Conservation (phyloP, 2,888 invertebrate genomes). For the Drosophila eohydei region DNA sequence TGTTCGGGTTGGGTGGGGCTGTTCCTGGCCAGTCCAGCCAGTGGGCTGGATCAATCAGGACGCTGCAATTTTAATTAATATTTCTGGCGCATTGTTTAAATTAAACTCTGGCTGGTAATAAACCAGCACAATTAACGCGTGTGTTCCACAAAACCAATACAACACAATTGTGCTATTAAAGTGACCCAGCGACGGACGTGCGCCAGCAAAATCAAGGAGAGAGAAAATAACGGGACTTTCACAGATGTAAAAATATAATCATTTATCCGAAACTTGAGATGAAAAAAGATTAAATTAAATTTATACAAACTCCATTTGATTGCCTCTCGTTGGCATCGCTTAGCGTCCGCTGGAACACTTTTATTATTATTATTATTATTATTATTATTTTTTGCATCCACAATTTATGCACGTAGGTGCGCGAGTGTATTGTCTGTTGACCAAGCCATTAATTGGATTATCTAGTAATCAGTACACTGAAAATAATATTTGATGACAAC, state of each 20-base stretch:
- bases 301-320: not conserved
- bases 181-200: not conserved
- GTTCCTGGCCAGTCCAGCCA: constrained; percentile 6
- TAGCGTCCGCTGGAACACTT: not conserved
- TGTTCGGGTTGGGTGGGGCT: constrained; percentile 10
- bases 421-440: constrained; percentile 8
- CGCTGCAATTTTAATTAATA: constrained; percentile 68
- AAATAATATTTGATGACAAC: constrained; percentile 35
- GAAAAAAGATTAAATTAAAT: not conserved
- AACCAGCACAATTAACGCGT: constrained; percentile 52
- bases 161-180: not conserved
- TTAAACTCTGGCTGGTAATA: constrained; percentile 69
- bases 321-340: not conserved
- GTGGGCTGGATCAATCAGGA: constrained; percentile 63
- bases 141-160: constrained; percentile 19
- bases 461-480: constrained; percentile 49
- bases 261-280: not conserved
- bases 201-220: not conserved
- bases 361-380: not conserved
- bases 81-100: constrained; percentile 71
- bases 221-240: not conserved
- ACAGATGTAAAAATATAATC: not conserved
- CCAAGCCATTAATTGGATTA: constrained; percentile 69
- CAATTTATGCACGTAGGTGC: constrained; percentile 4
- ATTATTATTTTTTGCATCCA: not conserved